Evolutionary conservation across 2,797 vertebrate species (phyloP), one percentile per base, ranked within the genome.

Genomic region (Megaceryle alcyon): DNA sequence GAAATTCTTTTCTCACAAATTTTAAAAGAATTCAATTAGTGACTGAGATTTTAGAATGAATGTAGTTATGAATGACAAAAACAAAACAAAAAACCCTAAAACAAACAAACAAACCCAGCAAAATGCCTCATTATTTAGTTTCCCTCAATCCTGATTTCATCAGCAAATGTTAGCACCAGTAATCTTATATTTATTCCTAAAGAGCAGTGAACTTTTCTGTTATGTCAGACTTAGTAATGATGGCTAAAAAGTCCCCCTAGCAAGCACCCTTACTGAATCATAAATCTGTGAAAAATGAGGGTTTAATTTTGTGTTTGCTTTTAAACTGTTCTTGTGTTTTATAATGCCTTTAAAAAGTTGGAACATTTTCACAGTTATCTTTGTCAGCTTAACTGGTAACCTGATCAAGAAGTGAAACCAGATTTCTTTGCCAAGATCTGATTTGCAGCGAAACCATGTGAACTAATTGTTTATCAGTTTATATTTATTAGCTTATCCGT

Each of bases 311-410:
- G 4, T 44, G 21, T 61, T 71, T 83, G 33, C 39, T 82, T 90
- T 90, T 84, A 65, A 79, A 33, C 46, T 8, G 5, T 71, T 88
- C 26, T 29, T 73, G 48, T 72, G 46, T 75, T 94, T 73, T 70
- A 53, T 59, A 63, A 75, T 72, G 46, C 23, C 29, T 86, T 92
- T 65, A 25, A 76, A 53, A 79, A 92, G 57, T 33, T 10, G 0
- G 20, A 82, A 41, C 26, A 9, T 80, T 87, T 77, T 89, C 64
- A 54, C 37, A 35, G 57, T 86, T 92, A 44, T 19, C 48, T 77
- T 87, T 92, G 46, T 91, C 87, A 78, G 13, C 48, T 66, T 82
- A 75, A 83, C 79, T 57, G 61, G 64, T 92, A 85, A 90, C 33
- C 22, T 92, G 48, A 83, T 83, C 53, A 86, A 72, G 89, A 87